Evolutionary conservation across 1,140 invertebrate species (phyloP), one percentile per base, ranked within the genome.

Genomic region (Temnothorax longispinosus): DNA sequence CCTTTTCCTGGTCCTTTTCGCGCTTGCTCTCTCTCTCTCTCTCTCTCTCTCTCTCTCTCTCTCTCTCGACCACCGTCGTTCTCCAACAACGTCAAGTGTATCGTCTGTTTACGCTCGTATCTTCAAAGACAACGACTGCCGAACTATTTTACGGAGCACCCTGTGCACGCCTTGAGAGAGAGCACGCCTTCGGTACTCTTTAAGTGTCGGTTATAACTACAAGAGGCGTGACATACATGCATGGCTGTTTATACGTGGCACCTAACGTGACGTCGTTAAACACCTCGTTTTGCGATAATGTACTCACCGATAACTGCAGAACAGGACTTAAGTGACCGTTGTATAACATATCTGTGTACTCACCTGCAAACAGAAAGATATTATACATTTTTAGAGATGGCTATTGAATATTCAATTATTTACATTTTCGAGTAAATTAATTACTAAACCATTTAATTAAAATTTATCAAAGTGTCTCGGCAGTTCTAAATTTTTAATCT

Each of bases 61-160:
- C 38, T 41, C 38, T 50, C 18, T 58, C 86, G 5, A 41, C 71
- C 41, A 74, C 65, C 50, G 86, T 91, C 91, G 92, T 89, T 91
- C 81, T 71, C 58, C 56, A 65, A 72, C 58, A 47, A 38, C 88
- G 81, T 88, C 89, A 88, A 92, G 88, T 93, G 91, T 94, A 94
- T 94, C 91, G 93, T 62, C 77, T 95, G 94, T 95, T 95, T 95
- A 94, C 92, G 87, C 89, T 94, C 93, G 89, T 94, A 95, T 94
- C 92, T 94, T 94, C 92, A 91, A 94, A 92, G 88, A 84, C 47
- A 67, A 27, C 78, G 78, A 60, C 41, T 67, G 35, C 77, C 47
- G 62, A 87, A 84, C 88, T 90, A 88, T 85, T 92, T 92, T 88
- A 88, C 50, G 54, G 38, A 11, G 7, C 7, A 67, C 60, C 71